Evolutionary conservation across 2,888 invertebrate genomes (phyloP).

Genomic region (Drosophila percnosoma): DNA sequence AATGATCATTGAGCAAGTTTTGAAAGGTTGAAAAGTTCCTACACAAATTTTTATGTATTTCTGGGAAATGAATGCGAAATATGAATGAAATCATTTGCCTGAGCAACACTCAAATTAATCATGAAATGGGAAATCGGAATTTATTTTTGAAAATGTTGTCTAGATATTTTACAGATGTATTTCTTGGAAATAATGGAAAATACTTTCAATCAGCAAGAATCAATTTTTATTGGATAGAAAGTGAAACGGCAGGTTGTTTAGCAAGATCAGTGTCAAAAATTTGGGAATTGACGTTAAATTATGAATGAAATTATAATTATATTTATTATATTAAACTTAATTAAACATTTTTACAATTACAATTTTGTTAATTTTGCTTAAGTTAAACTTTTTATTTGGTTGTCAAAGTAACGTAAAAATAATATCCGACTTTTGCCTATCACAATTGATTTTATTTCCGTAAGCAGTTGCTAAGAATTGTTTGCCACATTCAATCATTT

Average conservation of each 20-base stretch:
- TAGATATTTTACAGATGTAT: background rate
- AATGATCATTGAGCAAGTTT: conserved; percentile 11
- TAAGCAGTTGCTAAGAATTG: background rate
- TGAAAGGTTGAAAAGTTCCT: background rate
- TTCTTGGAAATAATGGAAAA: background rate
- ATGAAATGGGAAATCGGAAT: background rate
- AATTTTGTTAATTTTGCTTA: background rate
- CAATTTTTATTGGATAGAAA: background rate
- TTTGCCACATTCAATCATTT: background rate
- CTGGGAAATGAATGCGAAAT: background rate
- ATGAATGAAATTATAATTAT: background rate
- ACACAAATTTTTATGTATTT: background rate
- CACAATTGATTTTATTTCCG: background rate
- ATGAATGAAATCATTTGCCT: background rate
- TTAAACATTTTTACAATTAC: background rate
- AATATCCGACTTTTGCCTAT: background rate
- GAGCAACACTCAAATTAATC: background rate
- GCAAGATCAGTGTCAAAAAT: too few species aligned
- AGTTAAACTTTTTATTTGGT: background rate
- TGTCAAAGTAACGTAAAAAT: background rate
- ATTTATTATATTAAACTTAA: background rate
- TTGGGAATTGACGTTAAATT: too few species aligned
- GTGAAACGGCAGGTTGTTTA: background rate
- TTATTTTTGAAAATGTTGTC: background rate
- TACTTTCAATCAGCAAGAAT: background rate